Conservation (phyloP, 2,113 vertebrate species). For the Fregetta grallaria region DNA sequence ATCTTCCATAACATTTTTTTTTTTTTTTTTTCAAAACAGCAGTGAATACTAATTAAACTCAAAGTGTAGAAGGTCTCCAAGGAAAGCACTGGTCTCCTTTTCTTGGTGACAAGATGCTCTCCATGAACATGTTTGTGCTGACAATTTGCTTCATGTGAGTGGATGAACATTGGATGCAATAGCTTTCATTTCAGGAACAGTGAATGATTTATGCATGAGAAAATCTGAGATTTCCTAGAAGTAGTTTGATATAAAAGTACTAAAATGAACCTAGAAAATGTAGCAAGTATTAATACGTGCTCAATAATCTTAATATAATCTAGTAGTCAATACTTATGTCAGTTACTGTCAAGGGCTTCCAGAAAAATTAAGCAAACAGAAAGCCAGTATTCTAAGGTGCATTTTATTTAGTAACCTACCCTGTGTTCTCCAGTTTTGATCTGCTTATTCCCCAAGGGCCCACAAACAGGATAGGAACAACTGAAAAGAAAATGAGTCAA, state of each 20-base stretch:
- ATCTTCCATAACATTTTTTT: background rate
- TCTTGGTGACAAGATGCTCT: background rate
- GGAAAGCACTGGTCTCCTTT: background rate
- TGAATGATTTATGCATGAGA: background rate
- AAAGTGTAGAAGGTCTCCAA: background rate
- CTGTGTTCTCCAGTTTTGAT: slow-evolving; percentile 83
- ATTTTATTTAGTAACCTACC: slow-evolving; percentile 72
- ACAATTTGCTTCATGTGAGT: background rate
- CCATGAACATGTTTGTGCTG: background rate
- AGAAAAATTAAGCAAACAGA: background rate
- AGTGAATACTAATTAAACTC: background rate
- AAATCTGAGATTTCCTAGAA: background rate
- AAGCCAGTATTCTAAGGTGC: background rate
- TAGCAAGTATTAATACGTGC: background rate
- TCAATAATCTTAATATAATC: background rate
- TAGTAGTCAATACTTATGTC: background rate
- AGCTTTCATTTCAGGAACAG: background rate
- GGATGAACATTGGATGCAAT: background rate
- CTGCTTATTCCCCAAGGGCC: slow-evolving; percentile 85
- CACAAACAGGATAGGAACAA: slow-evolving; percentile 86
- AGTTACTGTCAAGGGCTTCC: background rate
- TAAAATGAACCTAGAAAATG: background rate
- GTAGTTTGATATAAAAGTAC: background rate
- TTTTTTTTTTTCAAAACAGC: background rate
- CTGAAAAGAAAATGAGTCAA: slow-evolving; percentile 60